Conservation (phyloP, 2,113 vertebrate species). For the Sorex fumeus region DNA sequence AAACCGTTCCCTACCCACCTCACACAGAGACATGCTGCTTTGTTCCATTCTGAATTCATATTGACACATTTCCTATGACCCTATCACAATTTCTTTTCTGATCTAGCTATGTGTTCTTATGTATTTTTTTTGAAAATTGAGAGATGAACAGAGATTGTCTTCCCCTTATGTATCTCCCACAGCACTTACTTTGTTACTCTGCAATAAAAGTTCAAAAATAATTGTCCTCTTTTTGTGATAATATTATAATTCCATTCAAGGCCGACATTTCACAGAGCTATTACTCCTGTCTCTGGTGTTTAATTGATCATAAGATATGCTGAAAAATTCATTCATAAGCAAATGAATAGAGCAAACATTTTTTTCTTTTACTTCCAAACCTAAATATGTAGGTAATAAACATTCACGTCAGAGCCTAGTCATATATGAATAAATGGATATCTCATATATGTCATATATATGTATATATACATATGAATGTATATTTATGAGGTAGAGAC, state of each 20-base stretch:
- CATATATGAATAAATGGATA: too few species aligned
- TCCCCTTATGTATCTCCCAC: background rate
- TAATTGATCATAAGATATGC: background rate
- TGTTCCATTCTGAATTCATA: background rate
- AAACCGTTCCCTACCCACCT: background rate
- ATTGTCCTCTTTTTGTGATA: background rate
- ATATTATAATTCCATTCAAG: background rate
- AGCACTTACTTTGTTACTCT: background rate
- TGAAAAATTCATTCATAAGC: background rate
- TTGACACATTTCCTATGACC: background rate
- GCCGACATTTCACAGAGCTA: background rate
- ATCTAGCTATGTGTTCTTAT: background rate
- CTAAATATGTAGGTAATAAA: background rate
- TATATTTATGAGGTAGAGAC: background rate
- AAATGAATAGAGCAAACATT: background rate
- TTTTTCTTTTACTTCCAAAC: constrained; percentile 16
- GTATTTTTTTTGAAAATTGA: background rate
- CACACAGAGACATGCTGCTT: background rate
- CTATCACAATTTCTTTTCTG: background rate
- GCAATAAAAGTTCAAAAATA: background rate
- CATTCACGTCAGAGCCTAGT: background rate
- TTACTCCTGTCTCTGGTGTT: background rate
- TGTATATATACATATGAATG: background rate
- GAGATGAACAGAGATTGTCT: background rate
- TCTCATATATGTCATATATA: too few species aligned